These are phyloP conservation scores for Tethea ocularis DNA, from an alignment of 2,888 invertebrate species.

Conservation along the genomic window DNA sequence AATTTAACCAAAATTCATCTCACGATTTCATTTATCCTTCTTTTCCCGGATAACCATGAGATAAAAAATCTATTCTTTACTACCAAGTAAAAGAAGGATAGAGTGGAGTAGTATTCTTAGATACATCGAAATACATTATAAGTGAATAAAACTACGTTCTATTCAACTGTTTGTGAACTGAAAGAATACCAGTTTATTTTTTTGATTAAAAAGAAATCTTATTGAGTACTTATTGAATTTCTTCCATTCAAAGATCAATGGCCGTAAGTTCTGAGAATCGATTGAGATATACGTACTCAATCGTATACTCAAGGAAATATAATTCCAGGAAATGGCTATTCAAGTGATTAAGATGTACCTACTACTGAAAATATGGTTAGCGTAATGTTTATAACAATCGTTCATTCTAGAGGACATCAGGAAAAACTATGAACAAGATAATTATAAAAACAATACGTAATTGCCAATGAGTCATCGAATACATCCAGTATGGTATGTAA, in stretches of 20 bases:
- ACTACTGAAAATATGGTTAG: not conserved
- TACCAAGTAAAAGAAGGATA: not conserved
- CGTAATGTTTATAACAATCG: not conserved
- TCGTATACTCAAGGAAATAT: too few species aligned
- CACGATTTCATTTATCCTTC: too few species aligned
- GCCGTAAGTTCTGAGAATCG: slow-evolving; percentile 28
- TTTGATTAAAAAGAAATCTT: not conserved
- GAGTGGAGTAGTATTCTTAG: not conserved
- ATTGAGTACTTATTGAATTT: not conserved
- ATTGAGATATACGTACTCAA: slow-evolving; percentile 19
- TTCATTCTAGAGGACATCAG: not conserved
- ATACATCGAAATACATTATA: not conserved
- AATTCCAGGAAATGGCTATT: too few species aligned
- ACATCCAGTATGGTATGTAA: not conserved
- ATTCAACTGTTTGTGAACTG: not conserved
- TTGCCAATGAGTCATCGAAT: not conserved
- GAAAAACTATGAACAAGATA: not conserved
- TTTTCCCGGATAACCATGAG: too few species aligned
- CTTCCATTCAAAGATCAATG: slow-evolving; percentile 32
- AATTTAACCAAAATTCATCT: too few species aligned
- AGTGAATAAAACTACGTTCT: not conserved
- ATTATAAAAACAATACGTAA: not conserved
- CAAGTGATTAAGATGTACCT: too few species aligned
- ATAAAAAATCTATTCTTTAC: too few species aligned
- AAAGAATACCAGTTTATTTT: not conserved